Evolutionary conservation across 2,113 vertebrate species (phyloP), one percentile per base, ranked within the genome.

Genomic region (Nematolebias whitei): DNA sequence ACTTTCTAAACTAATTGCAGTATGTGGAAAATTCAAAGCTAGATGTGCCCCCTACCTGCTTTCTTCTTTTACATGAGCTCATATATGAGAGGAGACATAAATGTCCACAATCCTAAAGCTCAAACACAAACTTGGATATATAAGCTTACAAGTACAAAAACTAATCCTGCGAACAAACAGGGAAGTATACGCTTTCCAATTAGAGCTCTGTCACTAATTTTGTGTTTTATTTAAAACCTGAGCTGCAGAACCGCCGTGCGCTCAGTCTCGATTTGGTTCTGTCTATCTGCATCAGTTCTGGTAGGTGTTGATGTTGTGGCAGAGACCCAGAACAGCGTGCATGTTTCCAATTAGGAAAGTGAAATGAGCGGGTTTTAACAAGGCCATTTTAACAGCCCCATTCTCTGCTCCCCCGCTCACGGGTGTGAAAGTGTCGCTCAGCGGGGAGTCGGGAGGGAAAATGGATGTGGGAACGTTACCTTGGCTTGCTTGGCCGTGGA

Each of bases 301-400:
- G 12, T 48, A 20, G 72, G 80, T 71, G 75, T 44, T 72, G 68
- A 72, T 83, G 76, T 63, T 80, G 64, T 73, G 72, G 29, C 62
- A 76, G 66, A 65, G 51, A 54, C 58, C 32, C 45, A 19, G 43
- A 53, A 59, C 58, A 2, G 51, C 14, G 51, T 41, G 5, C 48
- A 24, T 81, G 89, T 79, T 80, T 78, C 64, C 77, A 70, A 85
- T 89, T 83, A 87, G 40, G 62, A 76, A 59, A 67, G 81, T 68
- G 56, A 87, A 84, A 86, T 83, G 75, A 87, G 80, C 63, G 40
- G 63, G 60, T 85, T 85, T 87, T 91, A 90, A 89, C 86, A 65
- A 79, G 85, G 52, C 24, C 11, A 65, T 62, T 80, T 84, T 82
- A 83, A 74, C 14, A 70, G 59, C 44, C 20, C 13, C 22, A 41